Base-by-base conservation (phyloP, 2,888 invertebrate species). In the Folsomia candida region DNA sequence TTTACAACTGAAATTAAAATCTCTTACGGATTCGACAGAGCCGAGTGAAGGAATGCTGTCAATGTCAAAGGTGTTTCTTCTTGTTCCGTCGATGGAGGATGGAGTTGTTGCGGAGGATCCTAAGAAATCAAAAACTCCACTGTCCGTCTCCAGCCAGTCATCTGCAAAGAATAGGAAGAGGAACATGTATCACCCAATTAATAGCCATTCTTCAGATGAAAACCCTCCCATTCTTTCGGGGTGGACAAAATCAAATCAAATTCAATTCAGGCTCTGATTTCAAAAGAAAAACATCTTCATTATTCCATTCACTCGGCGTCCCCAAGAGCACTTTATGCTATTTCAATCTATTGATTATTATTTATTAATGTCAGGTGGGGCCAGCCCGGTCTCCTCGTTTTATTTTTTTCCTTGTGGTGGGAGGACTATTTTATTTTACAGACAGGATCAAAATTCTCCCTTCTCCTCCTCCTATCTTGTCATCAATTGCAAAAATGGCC, bases 141-240 rank as follows among this genome's bases (percentile, higher is more conserved):
- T 79, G 68, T 80, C 80, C 3, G 71, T 75, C 47, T 80, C 80
- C 78, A 76, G 76, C 54, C 78, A 51, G n/a, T 80, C 79, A 58
- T 78, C 80, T 79, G 60, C 22, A 73, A 73, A 60, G 25, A 62
- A 47, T 47, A 47, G 47, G 47, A 59, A 24, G 14, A 59, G 54
- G 20, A 54, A 37, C 14, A 37, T 14, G 14, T 37, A 37, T 37
- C 37, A 37, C 4, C 37, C 37, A 37, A 37, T 37, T 37, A 37
- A 37, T 37, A 37, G n/a, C 37, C 37, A 37, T 37, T 37, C 37
- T 37, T 37, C 37, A 9, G 37, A n/a, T 37, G 37, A 37, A 14
- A 9, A 4, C 14, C 37, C 37, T 37, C 37, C 37, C 6, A 37
- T 14, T 9, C 37, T 9, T 9, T 37, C 14, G 37, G 37, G 37